Base-by-base conservation (phyloP, 2,113 vertebrate genomes). In the Xerus inauris region DNA sequence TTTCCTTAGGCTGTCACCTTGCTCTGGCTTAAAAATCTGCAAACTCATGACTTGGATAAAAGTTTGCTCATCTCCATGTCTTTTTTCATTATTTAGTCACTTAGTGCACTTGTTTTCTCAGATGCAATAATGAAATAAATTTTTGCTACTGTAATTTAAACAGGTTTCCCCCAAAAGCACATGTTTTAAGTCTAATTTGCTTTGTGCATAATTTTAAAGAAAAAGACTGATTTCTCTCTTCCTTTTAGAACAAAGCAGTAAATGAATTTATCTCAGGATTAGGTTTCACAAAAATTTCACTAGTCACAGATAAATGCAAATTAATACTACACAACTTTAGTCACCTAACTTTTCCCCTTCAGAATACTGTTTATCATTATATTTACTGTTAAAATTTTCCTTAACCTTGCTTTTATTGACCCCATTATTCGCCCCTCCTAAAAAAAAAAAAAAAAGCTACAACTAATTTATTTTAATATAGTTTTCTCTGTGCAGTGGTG, bases 231-330 rank as follows among this genome's bases (percentile, higher is more conserved):
- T 9, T 97, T 71, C 59, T 40, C 10, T 92, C 65, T 54, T 88
- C 97, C 49, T 91, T 98, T 95, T 86, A 94, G 64, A 87, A 97
- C n/a, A 67, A 97, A 97, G 93, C 76, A 80, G 20, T 45, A 51
- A 45, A 1, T 97, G 88, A 90, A 96, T 97, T 98, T 87, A 91
- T 72, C 94, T 3, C 32, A 42, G 19, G 7, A 83, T 13, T 83
- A 71, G 83, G 75, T 80, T 83, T 96, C 42, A 30, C 22, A 28
- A 49, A 88, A 42, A 57, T 97, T 97, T 97, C 22, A 65, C 32
- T 84, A 89, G 30, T 11, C 22, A 90, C 84, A 96, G 90, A 95
- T 14, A 96, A 89, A 94, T 69, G n/a, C 26, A 97, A 97, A 92
- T 76, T 49, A 87, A 92, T 77, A 51, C 91, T 69, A 91, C 32